Evolutionary conservation across 2,113 vertebrate genomes (phyloP).

Genomic region (Pica pica): DNA sequence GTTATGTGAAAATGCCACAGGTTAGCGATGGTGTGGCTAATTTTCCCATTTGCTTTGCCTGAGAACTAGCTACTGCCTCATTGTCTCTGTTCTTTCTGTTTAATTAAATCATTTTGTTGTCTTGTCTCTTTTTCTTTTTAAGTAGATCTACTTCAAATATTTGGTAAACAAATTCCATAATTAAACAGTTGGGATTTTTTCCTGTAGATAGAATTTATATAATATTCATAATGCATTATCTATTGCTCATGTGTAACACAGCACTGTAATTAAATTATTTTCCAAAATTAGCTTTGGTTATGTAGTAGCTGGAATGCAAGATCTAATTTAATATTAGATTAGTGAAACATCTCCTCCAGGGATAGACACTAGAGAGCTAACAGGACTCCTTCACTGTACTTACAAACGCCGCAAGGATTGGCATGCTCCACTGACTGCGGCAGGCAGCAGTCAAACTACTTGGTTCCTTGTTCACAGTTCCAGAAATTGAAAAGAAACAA

Average conservation of each 20-base stretch:
- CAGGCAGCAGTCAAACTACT: neutral
- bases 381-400: neutral
- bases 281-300: constrained; percentile 57
- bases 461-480: neutral
- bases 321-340: constrained; percentile 58
- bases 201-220: constrained; percentile 3
- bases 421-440: neutral
- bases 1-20: neutral
- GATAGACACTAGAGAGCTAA: neutral
- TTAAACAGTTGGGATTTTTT: neutral
- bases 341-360: constrained; percentile 38
- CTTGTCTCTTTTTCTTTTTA: neutral
- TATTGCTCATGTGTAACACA: constrained; percentile 14
- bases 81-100: neutral
- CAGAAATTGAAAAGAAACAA: neutral
- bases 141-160: neutral
- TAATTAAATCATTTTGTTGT: neutral
- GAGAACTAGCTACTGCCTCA: neutral
- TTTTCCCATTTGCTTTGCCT: neutral
- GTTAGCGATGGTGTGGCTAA: neutral
- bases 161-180: constrained; percentile 26
- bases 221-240: constrained; percentile 38
- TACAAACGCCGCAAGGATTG: neutral
- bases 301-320: constrained; percentile 52
- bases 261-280: constrained; percentile 65